Evolutionary conservation across 2,113 vertebrate species (phyloP), one percentile per base, ranked within the genome.

Genomic region (Chaetorhynchus papuensis): DNA sequence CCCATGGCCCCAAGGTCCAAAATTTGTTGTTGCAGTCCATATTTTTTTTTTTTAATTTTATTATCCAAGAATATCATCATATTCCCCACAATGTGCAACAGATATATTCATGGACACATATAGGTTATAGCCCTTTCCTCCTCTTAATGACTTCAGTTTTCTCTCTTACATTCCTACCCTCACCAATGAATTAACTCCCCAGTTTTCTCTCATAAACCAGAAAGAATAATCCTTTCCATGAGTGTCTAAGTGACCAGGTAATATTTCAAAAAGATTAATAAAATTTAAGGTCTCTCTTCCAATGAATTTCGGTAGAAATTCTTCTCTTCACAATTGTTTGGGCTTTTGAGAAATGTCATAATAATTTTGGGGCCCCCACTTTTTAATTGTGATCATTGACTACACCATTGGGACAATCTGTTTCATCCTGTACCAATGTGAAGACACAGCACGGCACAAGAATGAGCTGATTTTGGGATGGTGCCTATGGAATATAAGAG

Each of bases 331-430:
- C 4, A 16, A 13, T 35, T 6, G 4, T 63, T 65, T 41, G 21
- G 4, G 5, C 12, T 24, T 81, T 71, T 61, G 35, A 75, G 21
- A 83, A 84, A 50, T 9, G 35, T 10, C 7, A 2, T 13, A 5
- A 24, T 6, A 33, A n/a, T 66, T 71, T 42, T 53, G 16, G 7
- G 2, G 6, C 10, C 7, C 1, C 1, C 5, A 13, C 6, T 64
- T 76, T 15, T 66, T 56, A 41, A 11, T 66, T 31, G 33, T 42
- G 10, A 35, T 30, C 9, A 0, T 26, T 35, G 59, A 14, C 26
- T 37, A 14, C 0, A 0, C 21, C 65, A 16, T 22, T 57, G 22
- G 30, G 79, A 16, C 19, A 78, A 23, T 9, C 8, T 50, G 3
- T 45, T 21, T 77, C 11, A 8, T 54, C 33, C 39, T 69, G 3